These are phyloP conservation scores for Drosophila tripunctata DNA, from an alignment of 2,888 invertebrate genomes.

Conservation along the genomic window DNA sequence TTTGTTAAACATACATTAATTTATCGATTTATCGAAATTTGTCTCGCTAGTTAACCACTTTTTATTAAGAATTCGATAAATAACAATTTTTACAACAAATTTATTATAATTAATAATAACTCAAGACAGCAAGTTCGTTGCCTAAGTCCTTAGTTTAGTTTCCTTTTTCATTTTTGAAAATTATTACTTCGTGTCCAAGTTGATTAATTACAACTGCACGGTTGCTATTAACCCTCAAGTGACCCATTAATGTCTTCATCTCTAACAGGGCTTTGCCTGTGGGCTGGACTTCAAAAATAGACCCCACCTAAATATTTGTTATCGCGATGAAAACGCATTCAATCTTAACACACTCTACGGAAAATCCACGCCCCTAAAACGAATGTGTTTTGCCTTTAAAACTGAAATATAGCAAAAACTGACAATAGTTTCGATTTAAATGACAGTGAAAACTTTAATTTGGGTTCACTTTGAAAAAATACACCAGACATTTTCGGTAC, in stretches of 20 bases:
- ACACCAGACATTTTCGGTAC: no score
- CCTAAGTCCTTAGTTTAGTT: slow-evolving; percentile 70
- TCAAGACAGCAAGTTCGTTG: slow-evolving; percentile 62
- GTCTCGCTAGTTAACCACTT: not conserved
- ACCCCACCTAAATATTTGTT: slow-evolving; percentile 14
- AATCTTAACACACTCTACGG: slow-evolving; percentile 35
- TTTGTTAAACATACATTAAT: not conserved
- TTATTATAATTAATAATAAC: not conserved
- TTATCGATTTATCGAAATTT: not conserved
- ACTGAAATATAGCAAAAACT: slow-evolving; percentile 1
- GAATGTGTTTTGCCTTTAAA: slow-evolving; percentile 5
- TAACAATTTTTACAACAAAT: not conserved
- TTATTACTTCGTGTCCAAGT: not conserved
- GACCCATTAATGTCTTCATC: slow-evolving; percentile 59
- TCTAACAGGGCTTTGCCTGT: slow-evolving; percentile 11
- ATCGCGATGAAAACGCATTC: slow-evolving; percentile 18
- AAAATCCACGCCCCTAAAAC: slow-evolving; percentile 25
- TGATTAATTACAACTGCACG: slow-evolving; percentile 39
- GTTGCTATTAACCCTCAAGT: slow-evolving; percentile 46
- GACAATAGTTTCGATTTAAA: slow-evolving; percentile 47
- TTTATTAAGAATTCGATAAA: no score
- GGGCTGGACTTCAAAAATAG: slow-evolving; percentile 6
- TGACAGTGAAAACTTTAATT: no score
- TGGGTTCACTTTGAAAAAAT: no score
- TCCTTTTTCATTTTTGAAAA: not conserved